phyloP scores from a whole-genome alignment of 2,888 invertebrate genomes.

The Onchidella celtica region DNA sequence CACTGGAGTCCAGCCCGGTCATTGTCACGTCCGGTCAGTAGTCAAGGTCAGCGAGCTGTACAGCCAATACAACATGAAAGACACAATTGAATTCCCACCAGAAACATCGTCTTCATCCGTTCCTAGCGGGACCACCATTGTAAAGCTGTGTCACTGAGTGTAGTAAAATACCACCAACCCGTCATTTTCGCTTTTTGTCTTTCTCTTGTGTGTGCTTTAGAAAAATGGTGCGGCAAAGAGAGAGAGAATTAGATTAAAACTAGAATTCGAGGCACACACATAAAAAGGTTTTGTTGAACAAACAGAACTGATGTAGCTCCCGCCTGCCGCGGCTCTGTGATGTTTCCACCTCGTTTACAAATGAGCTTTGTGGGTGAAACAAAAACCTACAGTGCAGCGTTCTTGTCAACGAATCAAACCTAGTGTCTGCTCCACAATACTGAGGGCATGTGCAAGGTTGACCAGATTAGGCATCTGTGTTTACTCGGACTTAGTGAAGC shows the following conservation, averaged over 20 bases:
- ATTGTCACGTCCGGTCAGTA: too few species aligned
- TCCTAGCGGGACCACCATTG: background rate
- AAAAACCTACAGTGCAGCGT: slow-evolving; percentile 39
- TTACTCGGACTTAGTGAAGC: slow-evolving; percentile 30
- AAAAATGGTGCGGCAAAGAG: too few species aligned
- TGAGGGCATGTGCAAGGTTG: slow-evolving; percentile 21
- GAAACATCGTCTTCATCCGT: too few species aligned
- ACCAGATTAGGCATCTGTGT: slow-evolving; percentile 38
- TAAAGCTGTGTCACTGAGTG: background rate
- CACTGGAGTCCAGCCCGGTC: too few species aligned
- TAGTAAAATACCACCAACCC: background rate
- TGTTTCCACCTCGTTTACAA: slow-evolving; percentile 23
- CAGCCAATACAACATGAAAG: too few species aligned
- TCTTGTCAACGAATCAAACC: slow-evolving; percentile 42
- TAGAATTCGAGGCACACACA: background rate
- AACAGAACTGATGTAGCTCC: background rate
- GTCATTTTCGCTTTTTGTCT: background rate
- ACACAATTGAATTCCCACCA: too few species aligned
- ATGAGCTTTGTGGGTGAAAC: slow-evolving; percentile 44
- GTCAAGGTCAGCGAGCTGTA: too few species aligned
- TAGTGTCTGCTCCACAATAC: slow-evolving; percentile 30
- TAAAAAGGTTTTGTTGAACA: background rate
- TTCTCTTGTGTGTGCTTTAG: background rate
- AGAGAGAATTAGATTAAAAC: background rate
- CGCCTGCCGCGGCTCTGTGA: background rate